phyloP scores from a whole-genome alignment of 1,140 invertebrate genomes.

The Diorhabda carinulata region DNA sequence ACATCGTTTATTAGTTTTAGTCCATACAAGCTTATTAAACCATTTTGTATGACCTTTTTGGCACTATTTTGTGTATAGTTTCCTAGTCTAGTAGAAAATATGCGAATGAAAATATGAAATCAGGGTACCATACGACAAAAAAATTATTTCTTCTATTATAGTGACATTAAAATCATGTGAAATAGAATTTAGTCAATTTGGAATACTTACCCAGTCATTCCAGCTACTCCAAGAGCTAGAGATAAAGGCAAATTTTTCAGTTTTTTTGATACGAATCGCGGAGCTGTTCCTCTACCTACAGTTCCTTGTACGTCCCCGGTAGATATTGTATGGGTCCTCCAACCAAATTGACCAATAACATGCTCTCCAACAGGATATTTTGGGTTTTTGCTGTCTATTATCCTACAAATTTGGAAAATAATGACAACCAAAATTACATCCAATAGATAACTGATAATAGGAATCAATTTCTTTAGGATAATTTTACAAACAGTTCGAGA shows the following conservation, averaged over 20 bases:
- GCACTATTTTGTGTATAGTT: too few relatives aligned
- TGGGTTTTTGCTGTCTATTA: slow-evolving; percentile 50
- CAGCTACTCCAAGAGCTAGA: slow-evolving; percentile 36
- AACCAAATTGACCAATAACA: slow-evolving; percentile 54
- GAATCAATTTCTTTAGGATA: too few relatives aligned
- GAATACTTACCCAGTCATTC: slow-evolving; percentile 33
- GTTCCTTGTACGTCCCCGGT: slow-evolving; percentile 40
- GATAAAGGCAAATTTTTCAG: slow-evolving; percentile 51
- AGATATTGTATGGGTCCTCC: slow-evolving; percentile 55
- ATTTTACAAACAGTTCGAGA: too few relatives aligned
- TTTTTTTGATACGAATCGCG: slow-evolving; percentile 47
- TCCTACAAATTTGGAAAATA: slow-evolving; percentile 21
- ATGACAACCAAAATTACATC: too few relatives aligned
- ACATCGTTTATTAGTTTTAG: not conserved
- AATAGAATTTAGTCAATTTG: too few relatives aligned
- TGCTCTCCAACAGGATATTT: slow-evolving; percentile 52
- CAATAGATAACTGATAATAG: too few relatives aligned
- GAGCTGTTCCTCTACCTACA: slow-evolving; percentile 40
- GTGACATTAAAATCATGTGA: too few relatives aligned
- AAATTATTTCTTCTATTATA: too few relatives aligned
- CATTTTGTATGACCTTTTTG: too few relatives aligned
- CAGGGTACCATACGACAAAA: too few relatives aligned
- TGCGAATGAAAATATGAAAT: too few relatives aligned
- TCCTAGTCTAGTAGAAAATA: too few relatives aligned
- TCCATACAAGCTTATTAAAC: not conserved